Conservation (phyloP, 2,797 vertebrate genomes). For the Sebastes trivittatus region DNA sequence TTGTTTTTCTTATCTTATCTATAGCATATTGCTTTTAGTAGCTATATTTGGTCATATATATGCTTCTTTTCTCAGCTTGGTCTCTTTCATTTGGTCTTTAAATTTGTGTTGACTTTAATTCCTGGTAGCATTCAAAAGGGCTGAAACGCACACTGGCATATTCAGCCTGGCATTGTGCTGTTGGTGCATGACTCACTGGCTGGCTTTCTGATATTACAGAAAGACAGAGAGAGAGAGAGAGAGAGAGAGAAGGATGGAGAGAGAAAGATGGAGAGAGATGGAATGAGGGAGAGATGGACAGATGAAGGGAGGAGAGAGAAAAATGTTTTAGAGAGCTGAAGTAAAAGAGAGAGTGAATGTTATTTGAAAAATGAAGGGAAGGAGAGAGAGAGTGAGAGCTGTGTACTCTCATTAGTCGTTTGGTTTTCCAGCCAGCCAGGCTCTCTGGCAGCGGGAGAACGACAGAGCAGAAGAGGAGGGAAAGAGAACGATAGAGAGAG, state of each 20-base stretch:
- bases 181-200: conserved; percentile 58
- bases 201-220: conserved; percentile 44
- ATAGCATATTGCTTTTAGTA: neutral
- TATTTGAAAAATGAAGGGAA: conserved; percentile 60
- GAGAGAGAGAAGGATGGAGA: neutral
- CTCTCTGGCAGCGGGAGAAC: conserved; percentile 47
- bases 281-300: conserved; percentile 13
- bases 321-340: conserved; percentile 37
- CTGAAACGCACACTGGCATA: conserved; percentile 29
- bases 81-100: neutral
- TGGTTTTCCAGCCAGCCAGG: conserved; percentile 55
- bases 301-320: conserved; percentile 33
- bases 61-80: neutral
- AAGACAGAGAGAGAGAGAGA: neutral
- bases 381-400: conserved; percentile 21
- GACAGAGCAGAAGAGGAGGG: conserved; percentile 34
- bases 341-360: conserved; percentile 50
- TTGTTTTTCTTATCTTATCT: neutral
- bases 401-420: conserved; percentile 67
- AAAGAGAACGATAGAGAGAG: conserved; percentile 27
- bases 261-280: neutral
- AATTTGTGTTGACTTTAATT: neutral
- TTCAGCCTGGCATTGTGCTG: conserved; percentile 52
- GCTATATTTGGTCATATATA: neutral
- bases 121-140: neutral